Evolutionary conservation across 2,888 invertebrate species (phyloP).

Genomic region (Drosophila robusta): DNA sequence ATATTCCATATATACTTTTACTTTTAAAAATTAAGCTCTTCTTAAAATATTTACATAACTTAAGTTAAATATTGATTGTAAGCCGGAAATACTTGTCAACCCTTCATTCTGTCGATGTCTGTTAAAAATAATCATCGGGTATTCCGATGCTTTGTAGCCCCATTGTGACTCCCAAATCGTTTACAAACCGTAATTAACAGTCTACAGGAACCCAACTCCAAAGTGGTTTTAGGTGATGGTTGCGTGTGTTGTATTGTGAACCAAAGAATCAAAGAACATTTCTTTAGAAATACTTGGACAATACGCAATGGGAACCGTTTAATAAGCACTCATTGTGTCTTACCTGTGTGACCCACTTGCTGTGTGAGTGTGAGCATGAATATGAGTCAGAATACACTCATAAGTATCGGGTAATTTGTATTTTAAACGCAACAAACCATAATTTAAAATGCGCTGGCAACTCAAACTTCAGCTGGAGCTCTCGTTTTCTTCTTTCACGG

Average conservation of each 20-base stretch:
- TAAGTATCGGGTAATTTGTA: constrained; percentile 64
- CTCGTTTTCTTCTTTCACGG: constrained; percentile 5
- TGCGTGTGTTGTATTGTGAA: constrained; percentile 27
- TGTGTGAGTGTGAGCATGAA: constrained; percentile 9
- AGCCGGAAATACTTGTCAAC: constrained; percentile 49
- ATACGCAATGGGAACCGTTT: constrained; percentile 52
- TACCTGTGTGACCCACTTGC: constrained; percentile 73
- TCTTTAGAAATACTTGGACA: constrained; percentile 26
- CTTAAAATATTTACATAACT: background rate
- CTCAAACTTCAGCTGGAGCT: constrained; percentile 18
- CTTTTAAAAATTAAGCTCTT: background rate
- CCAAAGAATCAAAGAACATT: constrained; percentile 3
- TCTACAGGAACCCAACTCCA: constrained; percentile 9
- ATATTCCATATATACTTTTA: background rate
- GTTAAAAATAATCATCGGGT: constrained; percentile 6
- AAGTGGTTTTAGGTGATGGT: constrained; percentile 23
- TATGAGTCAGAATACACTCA: constrained; percentile 51
- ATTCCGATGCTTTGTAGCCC: constrained; percentile 4
- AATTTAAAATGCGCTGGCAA: constrained; percentile 61
- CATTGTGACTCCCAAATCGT: background rate
- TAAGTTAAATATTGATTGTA: constrained; percentile 26
- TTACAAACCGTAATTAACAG: constrained; percentile 43
- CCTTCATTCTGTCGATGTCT: background rate
- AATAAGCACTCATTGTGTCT: constrained; percentile 70
- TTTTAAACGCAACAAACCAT: constrained; percentile 72